phyloP scores from a whole-genome alignment of 2,888 invertebrate species.

The Drosophila fungiperda region DNA sequence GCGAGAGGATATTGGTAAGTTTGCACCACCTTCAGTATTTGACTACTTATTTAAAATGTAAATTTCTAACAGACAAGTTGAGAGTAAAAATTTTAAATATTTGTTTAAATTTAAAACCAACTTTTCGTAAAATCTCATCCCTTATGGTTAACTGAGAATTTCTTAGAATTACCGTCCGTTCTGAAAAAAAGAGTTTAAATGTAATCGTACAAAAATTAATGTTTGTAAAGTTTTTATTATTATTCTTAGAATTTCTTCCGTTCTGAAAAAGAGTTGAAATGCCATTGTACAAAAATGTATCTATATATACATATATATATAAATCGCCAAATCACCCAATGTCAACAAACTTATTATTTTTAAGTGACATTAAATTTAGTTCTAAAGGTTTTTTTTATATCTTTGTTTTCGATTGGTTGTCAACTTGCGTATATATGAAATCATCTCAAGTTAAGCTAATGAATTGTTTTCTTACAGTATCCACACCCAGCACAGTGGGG shows the following conservation, averaged over 20 bases:
- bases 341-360: background rate
- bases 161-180: background rate
- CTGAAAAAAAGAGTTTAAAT: background rate
- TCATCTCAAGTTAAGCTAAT: background rate
- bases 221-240: no score
- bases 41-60: background rate
- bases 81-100: no score
- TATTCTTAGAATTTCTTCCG: no score
- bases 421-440: background rate
- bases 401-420: background rate
- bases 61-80: background rate
- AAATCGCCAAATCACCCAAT: background rate
- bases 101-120: background rate
- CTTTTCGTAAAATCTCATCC: background rate
- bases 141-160: background rate
- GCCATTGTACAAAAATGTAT: no score
- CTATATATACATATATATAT: no score
- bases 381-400: background rate
- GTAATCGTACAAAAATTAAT: background rate
- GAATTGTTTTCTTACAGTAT: slow-evolving; percentile 55
- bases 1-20: slow-evolving; percentile 86
- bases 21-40: background rate
- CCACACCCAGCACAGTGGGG: slow-evolving; percentile 83
- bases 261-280: no score
- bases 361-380: background rate